Percentiles rank a stretch among this genome's conserved stretches.
Evolutionary conservation across 2,888 invertebrate genomes (phyloP).

Genomic region (Synergus japonicus): DNA sequence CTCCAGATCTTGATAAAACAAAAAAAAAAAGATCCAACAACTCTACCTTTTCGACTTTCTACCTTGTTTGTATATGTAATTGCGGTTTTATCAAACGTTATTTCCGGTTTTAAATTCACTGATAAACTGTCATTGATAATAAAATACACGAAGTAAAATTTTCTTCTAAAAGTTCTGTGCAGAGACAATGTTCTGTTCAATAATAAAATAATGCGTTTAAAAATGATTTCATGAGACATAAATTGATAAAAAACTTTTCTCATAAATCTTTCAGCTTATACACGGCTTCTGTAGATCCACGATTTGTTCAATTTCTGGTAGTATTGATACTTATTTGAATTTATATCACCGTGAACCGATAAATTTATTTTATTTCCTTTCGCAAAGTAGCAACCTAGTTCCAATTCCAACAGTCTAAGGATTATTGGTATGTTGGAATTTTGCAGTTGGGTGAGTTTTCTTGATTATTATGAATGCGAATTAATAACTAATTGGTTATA

Average conservation of each 20-base stretch:
- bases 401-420: conserved; percentile 1
- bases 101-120: not conserved
- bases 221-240: no score
- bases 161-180: not conserved
- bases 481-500: conserved; percentile 9
- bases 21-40: conserved; percentile 8
- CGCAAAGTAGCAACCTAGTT: not conserved
- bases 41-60: conserved; percentile 19
- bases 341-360: not conserved
- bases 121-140: not conserved
- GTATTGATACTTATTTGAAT: not conserved
- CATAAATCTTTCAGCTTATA: not conserved
- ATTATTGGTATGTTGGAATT: not conserved
- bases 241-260: no score
- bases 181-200: not conserved
- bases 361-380: not conserved
- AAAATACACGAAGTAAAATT: not conserved
- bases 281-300: not conserved
- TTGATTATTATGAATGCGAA: not conserved
- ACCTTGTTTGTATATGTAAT: not conserved
- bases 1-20: not conserved
- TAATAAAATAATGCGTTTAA: not conserved
- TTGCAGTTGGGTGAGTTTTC: conserved; percentile 5
- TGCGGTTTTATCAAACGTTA: not conserved
- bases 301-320: not conserved